These are phyloP conservation scores for Drosophila rufa DNA, from an alignment of 1,140 invertebrate genomes.

Conservation along the genomic window DNA sequence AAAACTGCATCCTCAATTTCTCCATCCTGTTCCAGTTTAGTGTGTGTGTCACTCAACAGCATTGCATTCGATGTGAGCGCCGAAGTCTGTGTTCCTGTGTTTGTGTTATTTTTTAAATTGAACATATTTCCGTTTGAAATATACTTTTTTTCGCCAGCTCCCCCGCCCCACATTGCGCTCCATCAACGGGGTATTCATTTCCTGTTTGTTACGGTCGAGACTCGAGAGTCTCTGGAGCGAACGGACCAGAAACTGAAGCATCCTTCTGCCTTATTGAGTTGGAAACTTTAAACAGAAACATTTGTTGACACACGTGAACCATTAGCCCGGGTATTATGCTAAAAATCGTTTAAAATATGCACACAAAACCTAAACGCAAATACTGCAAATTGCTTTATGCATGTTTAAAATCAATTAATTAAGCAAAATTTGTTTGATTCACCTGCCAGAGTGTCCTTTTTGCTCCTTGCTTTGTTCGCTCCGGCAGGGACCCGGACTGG, in stretches of 20 bases:
- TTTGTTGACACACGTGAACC: constrained; percentile 24
- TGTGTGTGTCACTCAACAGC: constrained; percentile 56
- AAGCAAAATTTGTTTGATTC: constrained; percentile 49
- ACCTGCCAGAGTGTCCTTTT: constrained; percentile 34
- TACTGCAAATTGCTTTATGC: constrained; percentile 60
- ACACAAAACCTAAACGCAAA: constrained; percentile 44
- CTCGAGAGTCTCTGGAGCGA: constrained; percentile 30
- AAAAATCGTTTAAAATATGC: constrained; percentile 34
- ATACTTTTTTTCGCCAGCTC: constrained; percentile 14
- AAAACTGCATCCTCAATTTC: not conserved
- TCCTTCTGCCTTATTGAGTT: constrained; percentile 27
- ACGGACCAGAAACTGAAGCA: constrained; percentile 32
- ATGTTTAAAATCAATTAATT: constrained; percentile 71
- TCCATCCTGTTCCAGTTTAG: constrained; percentile 5
- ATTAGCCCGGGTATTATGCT: constrained; percentile 17
- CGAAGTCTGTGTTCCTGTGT: constrained; percentile 42
- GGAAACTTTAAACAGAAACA: constrained; percentile 35
- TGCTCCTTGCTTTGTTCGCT: constrained; percentile 5
- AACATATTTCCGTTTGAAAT: constrained; percentile 75
- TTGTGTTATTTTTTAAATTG: constrained; percentile 72
- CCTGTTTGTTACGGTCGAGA: constrained; percentile 61
- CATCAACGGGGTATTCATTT: constrained; percentile 65
- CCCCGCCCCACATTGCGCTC: not conserved
- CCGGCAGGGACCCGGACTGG: too few species aligned
- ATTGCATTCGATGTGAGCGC: constrained; percentile 32